Base-by-base conservation (phyloP, 2,888 invertebrate species). In the Eupithecia centaureata region DNA sequence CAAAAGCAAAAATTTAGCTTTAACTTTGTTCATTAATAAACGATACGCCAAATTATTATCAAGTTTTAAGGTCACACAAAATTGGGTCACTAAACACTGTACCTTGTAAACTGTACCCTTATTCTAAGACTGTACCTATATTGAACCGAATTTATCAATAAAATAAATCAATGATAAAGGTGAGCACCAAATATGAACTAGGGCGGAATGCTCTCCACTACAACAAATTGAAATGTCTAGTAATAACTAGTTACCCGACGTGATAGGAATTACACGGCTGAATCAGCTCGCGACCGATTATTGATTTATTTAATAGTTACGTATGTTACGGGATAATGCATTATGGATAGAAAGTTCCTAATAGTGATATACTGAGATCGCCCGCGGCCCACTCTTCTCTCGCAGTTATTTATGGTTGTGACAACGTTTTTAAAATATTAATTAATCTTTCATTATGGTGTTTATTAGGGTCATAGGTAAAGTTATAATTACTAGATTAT, bases 221-320 rank as follows among this genome's bases (percentile, higher is more conserved):
- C 67, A 59, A 60, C 71, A 70, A 70, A 71, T 71, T 71, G 67
- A 74, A 73, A 67, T 59, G 67, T 71, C 63, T 58, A 33, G 61
- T 58, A 60, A 72, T 72, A n/a, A n/a, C n/a, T 63, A 69, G 67
- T 70, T 65, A 65, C 42, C 58, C 58, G 30, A 22, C 28, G 65
- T 61, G 65, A 70, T 71, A 74, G 60, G 71, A n/a, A 70, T 68
- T 67, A 68, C 65, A 47, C 60, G 51, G 65, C 51, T 65, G 32
- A 58, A 60, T 57, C 67, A 63, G 67, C 66, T 65, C 51, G 42
- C 67, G 25, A 65, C 13, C 27, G 30, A 57, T 65, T 71, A 71
- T 71, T 71, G 72, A 74, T 72, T 72, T 71, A 71, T 72, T 64
- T 63, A 60, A 35, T 56, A 54, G 56, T 58, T 62, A 58, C 65